phyloP scores from a whole-genome alignment of 2,888 invertebrate species.

The Synergus umbraculus region DNA sequence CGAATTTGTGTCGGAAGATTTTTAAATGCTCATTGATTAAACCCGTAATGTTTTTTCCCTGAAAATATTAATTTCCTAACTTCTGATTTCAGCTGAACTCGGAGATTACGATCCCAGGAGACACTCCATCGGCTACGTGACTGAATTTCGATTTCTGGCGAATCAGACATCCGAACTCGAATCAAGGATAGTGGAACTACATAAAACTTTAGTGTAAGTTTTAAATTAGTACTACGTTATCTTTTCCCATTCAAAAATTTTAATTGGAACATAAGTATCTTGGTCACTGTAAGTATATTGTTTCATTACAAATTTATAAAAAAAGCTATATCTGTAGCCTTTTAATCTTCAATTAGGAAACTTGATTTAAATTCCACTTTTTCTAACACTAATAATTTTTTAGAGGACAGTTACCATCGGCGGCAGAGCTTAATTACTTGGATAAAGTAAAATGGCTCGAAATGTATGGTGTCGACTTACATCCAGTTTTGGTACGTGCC shows the following conservation, averaged over 20 bases:
- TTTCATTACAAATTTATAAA: neutral
- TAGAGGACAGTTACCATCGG: slow-evolving; percentile 93
- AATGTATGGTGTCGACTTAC: slow-evolving; percentile 98
- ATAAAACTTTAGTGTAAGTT: slow-evolving; percentile 90
- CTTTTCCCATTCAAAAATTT: neutral
- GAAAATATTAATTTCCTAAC: neutral
- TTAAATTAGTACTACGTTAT: neutral
- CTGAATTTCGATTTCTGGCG: slow-evolving; percentile 94
- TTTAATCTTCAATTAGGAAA: slow-evolving; percentile 6
- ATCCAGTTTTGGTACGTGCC: slow-evolving; percentile 92
- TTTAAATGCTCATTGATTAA: neutral
- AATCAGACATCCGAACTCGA: slow-evolving; percentile 96
- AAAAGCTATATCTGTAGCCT: neutral
- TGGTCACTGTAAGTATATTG: neutral
- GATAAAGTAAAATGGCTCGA: slow-evolving; percentile 99
- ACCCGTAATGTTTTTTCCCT: neutral
- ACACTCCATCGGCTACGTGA: slow-evolving; percentile 93
- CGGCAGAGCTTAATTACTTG: slow-evolving; percentile 95
- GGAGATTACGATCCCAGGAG: slow-evolving; percentile 95
- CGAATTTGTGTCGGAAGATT: neutral
- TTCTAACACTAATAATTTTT: slow-evolving; percentile 58
- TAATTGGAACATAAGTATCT: slow-evolving; percentile 4
- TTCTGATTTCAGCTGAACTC: slow-evolving; percentile 87
- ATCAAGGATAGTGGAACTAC: slow-evolving; percentile 90
- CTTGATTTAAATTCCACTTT: slow-evolving; percentile 43